Evolutionary conservation across 1,140 invertebrate species (phyloP).

Genomic region (Phocides pigmalion): DNA sequence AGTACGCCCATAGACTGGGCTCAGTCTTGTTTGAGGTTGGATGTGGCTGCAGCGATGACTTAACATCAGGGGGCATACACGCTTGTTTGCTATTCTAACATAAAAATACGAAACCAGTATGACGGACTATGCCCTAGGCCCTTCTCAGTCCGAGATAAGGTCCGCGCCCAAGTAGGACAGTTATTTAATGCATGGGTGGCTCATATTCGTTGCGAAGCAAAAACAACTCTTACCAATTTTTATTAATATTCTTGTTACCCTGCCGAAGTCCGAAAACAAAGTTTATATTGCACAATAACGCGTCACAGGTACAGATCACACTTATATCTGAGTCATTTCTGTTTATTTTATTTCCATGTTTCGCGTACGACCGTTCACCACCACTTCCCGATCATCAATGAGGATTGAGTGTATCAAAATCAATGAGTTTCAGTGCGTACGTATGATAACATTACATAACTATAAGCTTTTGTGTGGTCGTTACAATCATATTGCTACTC

Average conservation of each 20-base stretch:
- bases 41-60: no score
- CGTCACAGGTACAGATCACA: not conserved
- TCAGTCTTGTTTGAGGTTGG: no score
- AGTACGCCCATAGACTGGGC: no score
- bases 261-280: conserved; percentile 5
- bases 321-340: conserved; percentile 34
- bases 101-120: no score
- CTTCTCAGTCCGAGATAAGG: no score
- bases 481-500: not conserved
- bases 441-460: conserved; percentile 33
- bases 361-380: conserved; percentile 46
- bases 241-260: not conserved
- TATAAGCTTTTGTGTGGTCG: conserved; percentile 17
- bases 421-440: conserved; percentile 35
- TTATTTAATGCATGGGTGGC: no score
- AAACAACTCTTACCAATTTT: not conserved
- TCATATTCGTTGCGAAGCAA: no score
- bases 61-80: no score
- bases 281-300: conserved; percentile 26
- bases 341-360: conserved; percentile 20
- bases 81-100: no score
- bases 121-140: no score
- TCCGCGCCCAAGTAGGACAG: no score
- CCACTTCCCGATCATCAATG: conserved; percentile 59
- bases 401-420: conserved; percentile 50